Percentiles rank a stretch among this genome's conserved stretches.
These are phyloP conservation scores for Gryllus longicercus DNA, from an alignment of 2,888 invertebrate species.

Conservation along the genomic window DNA sequence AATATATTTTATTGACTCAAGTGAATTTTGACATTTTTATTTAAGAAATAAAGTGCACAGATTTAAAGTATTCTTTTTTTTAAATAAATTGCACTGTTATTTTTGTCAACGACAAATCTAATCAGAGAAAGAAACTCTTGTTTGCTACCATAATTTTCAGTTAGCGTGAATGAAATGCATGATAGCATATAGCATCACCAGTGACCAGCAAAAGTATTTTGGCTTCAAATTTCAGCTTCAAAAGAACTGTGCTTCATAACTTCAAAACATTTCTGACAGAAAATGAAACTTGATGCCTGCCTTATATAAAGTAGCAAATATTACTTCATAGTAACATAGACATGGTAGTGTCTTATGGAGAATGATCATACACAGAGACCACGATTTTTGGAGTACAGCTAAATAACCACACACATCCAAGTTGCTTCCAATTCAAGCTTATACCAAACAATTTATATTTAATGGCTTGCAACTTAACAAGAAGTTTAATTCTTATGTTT, in stretches of 20 bases:
- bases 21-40: background rate
- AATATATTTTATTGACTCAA: constrained; percentile 17
- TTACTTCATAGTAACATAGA: background rate
- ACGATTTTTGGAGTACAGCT: background rate
- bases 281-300: background rate
- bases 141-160: too few relatives aligned
- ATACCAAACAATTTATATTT: constrained; percentile 21
- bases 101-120: background rate
- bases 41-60: constrained; percentile 6
- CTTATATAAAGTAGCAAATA: background rate
- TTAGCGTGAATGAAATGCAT: too few relatives aligned
- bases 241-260: constrained; percentile 11
- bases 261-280: constrained; percentile 11
- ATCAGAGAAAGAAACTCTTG: too few relatives aligned
- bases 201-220: background rate
- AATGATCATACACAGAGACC: background rate
- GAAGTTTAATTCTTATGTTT: constrained; percentile 22
- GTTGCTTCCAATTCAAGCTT: constrained; percentile 32
- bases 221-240: constrained; percentile 19
- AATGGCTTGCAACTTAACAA: constrained; percentile 29
- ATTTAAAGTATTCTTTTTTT: background rate
- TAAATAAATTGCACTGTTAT: background rate
- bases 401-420: constrained; percentile 28
- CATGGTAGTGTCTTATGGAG: background rate
- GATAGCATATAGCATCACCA: background rate